A percentile compares a stretch with the other conserved stretches of the same genome.
Conservation (phyloP, 1,140 invertebrate species). For the Drosophila parvula region DNA sequence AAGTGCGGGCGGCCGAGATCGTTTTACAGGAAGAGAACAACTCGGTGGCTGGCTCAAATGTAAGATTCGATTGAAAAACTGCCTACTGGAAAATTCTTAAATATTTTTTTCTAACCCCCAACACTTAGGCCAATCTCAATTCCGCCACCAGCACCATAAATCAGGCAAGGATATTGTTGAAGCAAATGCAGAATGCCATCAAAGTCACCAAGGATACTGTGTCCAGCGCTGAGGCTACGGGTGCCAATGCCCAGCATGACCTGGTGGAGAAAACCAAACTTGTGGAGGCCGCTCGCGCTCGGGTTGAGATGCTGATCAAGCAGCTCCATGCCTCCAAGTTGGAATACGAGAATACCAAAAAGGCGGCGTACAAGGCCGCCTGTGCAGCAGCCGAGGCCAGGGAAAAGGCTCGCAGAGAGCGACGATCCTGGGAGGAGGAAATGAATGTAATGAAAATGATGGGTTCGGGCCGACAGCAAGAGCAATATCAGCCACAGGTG, state of each 20-base stretch:
- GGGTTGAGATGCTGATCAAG: slow-evolving; percentile 86
- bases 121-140: slow-evolving; percentile 85
- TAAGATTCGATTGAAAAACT: neutral
- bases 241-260: slow-evolving; percentile 86
- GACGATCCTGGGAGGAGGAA: neutral
- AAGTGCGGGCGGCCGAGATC: slow-evolving; percentile 86
- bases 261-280: slow-evolving; percentile 87
- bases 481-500: neutral
- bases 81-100: neutral
- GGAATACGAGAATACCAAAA: slow-evolving; percentile 87
- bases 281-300: slow-evolving; percentile 86
- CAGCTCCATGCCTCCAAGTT: slow-evolving; percentile 86
- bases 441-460: too few relatives aligned
- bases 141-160: slow-evolving; percentile 85
- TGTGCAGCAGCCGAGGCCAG: slow-evolving; percentile 86
- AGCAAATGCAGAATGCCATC: slow-evolving; percentile 83
- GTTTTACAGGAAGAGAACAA: slow-evolving; percentile 86
- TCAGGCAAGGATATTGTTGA: slow-evolving; percentile 85
- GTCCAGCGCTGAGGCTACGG: slow-evolving; percentile 85
- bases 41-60: slow-evolving; percentile 85
- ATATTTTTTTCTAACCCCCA: neutral
- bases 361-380: slow-evolving; percentile 86
- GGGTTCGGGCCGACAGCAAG: neutral
- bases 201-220: slow-evolving; percentile 86
- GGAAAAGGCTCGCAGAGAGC: slow-evolving; percentile 45